Percentiles rank a stretch among this genome's conserved stretches.
Conservation (phyloP, 2,888 invertebrate genomes). For the Notodromas monacha region DNA sequence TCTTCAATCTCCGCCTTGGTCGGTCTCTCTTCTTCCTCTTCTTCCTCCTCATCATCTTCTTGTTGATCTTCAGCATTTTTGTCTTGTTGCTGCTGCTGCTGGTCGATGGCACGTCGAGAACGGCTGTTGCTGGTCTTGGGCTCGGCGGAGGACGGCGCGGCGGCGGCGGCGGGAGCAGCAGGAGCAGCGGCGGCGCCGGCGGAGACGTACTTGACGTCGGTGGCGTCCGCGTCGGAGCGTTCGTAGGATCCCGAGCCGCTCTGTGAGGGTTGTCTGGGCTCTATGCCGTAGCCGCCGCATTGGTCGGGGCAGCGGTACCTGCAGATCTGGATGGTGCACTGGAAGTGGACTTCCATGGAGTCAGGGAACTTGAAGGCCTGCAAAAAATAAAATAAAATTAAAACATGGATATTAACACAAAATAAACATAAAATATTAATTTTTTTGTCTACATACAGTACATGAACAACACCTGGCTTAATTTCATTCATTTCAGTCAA, state of each 20-base stretch:
- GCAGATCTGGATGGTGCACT: constrained; percentile 76
- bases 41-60: constrained; percentile 7
- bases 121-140: constrained; percentile 7
- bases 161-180: constrained; percentile 7
- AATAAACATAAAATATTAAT: no score
- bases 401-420: no score
- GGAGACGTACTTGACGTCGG: neutral
- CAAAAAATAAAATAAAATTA: no score
- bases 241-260: neutral
- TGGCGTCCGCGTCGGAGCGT: neutral
- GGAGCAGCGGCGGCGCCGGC: constrained; percentile 6
- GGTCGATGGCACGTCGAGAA: constrained; percentile 10
- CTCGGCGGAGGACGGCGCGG: constrained; percentile 5
- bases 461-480: no score
- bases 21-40: constrained; percentile 8
- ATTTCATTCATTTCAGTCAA: no score
- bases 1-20: constrained; percentile 23
- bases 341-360: constrained; percentile 83
- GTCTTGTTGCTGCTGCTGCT: constrained; percentile 9
- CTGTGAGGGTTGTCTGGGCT: constrained; percentile 19
- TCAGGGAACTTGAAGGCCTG: constrained; percentile 72
- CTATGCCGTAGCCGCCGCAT: constrained; percentile 23
- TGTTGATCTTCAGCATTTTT: constrained; percentile 14
- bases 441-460: no score
- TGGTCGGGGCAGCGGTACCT: constrained; percentile 72